Conservation (phyloP, 1,140 invertebrate species). For the Drosophila nebulosa region DNA sequence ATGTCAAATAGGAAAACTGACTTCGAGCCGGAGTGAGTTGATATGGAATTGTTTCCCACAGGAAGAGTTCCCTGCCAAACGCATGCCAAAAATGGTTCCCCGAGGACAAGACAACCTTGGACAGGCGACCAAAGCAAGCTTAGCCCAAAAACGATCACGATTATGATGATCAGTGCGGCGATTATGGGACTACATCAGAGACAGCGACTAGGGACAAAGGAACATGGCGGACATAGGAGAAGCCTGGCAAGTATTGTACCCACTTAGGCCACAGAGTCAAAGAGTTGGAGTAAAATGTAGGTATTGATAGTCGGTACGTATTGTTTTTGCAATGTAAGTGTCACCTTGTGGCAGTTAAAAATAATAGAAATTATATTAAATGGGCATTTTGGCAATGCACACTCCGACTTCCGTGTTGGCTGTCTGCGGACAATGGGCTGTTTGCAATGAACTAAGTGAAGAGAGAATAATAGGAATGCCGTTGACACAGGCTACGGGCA, state of each 20-base stretch:
- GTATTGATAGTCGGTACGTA: slow-evolving; percentile 55
- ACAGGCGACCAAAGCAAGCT: slow-evolving; percentile 12
- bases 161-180: slow-evolving; percentile 66
- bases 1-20: background rate
- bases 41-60: slow-evolving; percentile 66
- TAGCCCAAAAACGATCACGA: slow-evolving; percentile 62
- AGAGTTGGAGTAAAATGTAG: background rate
- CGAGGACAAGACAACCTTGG: slow-evolving; percentile 59
- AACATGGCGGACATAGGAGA: background rate
- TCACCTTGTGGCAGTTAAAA: slow-evolving; percentile 71
- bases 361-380: slow-evolving; percentile 79
- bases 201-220: background rate
- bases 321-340: slow-evolving; percentile 75
- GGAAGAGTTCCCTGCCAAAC: slow-evolving; percentile 68
- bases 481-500: background rate
- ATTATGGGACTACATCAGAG: slow-evolving; percentile 34
- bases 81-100: slow-evolving; percentile 73
- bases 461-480: background rate
- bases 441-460: slow-evolving; percentile 23
- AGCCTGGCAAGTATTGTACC: slow-evolving; percentile 24
- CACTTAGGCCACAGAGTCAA: slow-evolving; percentile 4
- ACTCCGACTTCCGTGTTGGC: slow-evolving; percentile 65
- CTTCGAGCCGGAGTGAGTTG: background rate
- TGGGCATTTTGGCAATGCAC: slow-evolving; percentile 69
- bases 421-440: slow-evolving; percentile 59